Conservation (phyloP, 2,113 vertebrate species). For the Telmatochromis sp. region DNA sequence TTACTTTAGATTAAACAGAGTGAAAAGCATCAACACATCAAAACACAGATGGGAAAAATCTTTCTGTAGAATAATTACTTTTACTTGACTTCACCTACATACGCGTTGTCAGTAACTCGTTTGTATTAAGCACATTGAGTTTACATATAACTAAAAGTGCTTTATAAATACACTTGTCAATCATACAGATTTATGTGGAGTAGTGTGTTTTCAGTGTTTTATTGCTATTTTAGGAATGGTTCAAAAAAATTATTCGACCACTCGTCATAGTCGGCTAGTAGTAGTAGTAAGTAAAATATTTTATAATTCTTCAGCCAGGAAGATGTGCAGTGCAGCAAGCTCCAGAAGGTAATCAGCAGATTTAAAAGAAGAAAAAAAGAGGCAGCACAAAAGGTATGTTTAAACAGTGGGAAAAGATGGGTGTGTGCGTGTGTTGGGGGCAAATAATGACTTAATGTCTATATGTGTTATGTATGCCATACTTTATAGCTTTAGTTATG, state of each 20-base stretch:
- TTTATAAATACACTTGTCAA: neutral
- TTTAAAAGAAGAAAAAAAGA: neutral
- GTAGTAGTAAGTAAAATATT: neutral
- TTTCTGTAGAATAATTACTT: no score
- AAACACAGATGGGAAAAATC: no score
- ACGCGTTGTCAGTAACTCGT: no score
- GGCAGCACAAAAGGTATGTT: neutral
- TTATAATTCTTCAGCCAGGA: neutral
- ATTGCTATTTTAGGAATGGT: neutral
- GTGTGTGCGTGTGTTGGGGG: neutral
- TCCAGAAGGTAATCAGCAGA: neutral
- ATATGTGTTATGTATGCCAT: neutral
- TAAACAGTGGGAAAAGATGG: neutral
- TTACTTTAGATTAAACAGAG: no score
- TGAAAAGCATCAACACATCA: no score
- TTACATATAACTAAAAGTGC: neutral
- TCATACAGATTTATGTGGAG: neutral
- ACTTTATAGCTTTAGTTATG: neutral
- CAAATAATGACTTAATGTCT: neutral
- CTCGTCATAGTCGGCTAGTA: neutral
- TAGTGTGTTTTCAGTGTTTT: neutral
- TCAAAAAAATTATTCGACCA: neutral
- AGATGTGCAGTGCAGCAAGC: neutral
- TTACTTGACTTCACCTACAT: no score
- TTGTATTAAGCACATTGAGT: neutral